Base-by-base conservation (phyloP, 1,140 invertebrate genomes). In the Marisa cornuarietis region DNA sequence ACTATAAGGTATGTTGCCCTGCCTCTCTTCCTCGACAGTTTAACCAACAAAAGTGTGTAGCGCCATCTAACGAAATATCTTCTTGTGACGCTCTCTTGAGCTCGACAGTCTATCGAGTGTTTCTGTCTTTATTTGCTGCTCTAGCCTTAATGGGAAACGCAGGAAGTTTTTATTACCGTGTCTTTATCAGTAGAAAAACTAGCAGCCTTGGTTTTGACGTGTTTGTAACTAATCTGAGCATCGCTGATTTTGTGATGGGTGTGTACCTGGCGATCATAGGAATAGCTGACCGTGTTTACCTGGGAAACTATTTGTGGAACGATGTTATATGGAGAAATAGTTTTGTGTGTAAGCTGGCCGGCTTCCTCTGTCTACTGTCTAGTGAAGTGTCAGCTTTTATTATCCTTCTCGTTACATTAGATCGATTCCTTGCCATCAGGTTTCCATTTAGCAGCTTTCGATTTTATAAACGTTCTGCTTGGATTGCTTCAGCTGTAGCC, bases 1-100 rank as follows among this genome's bases (percentile, higher is more conserved):
- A 76, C 58, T 76, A 76, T 61, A 76, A 76, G 58, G 20, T 76
- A 20, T 76, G 74, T 26, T 76, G 74, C 52, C 61, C 61, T 20
- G 74, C 74, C 4, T 22, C 26, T 42, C 52, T 65, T 11, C 74
- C 62, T 0, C 24, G 65, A 20, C 18, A 20, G 2, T 49, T 76
- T 22, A 51, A 66, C 1, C 24, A 9, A 26, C 62, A 49, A n/a
- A 18, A 26, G 18, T 76, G 74, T 49, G 13, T 49, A 6, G 74
- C 31, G 18, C 74, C 74, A 18, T 49, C 20, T 20, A 20, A 76
- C 31, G 74, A 76, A 65, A 49, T 76, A 3, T 76, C 74, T 13
- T 76, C 74, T 26, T 76, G 74, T 66, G 62, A 65, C 20, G 26
- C 61, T 42, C 74, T 76, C 10, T 61, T 76, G 62, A 18, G 74